Evolutionary conservation across 2,113 vertebrate genomes (phyloP).

Genomic region (Scomber japonicus): DNA sequence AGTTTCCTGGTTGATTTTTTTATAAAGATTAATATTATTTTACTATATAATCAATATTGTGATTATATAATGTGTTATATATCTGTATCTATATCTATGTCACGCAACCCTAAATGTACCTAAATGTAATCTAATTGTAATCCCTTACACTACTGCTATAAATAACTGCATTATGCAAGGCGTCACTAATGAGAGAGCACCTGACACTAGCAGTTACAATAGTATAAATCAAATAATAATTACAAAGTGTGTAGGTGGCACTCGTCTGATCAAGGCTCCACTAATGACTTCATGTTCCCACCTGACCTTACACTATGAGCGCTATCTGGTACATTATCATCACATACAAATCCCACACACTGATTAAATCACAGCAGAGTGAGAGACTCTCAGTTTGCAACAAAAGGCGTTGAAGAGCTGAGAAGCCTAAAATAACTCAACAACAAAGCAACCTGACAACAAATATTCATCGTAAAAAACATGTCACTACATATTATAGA

Average conservation of each 20-base stretch:
- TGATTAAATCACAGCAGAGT: constrained; percentile 29
- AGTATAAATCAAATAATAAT: constrained; percentile 42
- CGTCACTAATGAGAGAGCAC: neutral
- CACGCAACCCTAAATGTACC: too few species aligned
- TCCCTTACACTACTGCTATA: neutral
- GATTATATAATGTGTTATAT: too few species aligned
- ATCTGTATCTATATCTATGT: too few species aligned
- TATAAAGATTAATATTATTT: too few species aligned
- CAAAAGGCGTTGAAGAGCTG: constrained; percentile 7
- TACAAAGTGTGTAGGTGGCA: neutral
- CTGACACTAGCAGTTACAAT: neutral
- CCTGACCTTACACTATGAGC: constrained; percentile 15
- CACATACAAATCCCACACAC: neutral
- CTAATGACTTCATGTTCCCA: constrained; percentile 19
- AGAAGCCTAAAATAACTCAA: constrained; percentile 11
- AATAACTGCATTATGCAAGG: neutral
- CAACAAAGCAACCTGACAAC: constrained; percentile 19
- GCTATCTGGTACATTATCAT: neutral
- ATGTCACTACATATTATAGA: constrained; percentile 33
- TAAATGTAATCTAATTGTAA: too few species aligned
- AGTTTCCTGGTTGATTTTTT: too few species aligned
- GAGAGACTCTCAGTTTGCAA: constrained; percentile 11
- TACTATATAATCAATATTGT: too few species aligned
- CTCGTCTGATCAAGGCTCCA: constrained; percentile 4
- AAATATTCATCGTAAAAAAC: constrained; percentile 10